Evolutionary conservation across 37 sponge, comb jelly and placozoan genomes (phyloP).

Genomic region (Oscarella lobularis): DNA sequence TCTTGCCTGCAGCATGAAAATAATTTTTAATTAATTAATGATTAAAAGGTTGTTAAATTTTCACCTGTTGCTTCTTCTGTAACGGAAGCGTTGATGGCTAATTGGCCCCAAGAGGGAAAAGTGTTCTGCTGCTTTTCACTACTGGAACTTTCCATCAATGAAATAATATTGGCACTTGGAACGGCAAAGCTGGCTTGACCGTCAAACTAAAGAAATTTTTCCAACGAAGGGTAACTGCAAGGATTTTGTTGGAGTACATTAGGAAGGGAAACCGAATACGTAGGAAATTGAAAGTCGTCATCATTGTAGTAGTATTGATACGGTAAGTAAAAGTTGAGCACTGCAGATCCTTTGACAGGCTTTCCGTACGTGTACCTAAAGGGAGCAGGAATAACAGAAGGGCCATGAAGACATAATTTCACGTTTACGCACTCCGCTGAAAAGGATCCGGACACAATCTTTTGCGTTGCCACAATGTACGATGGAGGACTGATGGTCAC

Average conservation of each 20-base stretch:
- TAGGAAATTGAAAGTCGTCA: no score
- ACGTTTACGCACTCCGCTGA: not conserved
- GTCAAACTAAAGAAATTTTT: not conserved
- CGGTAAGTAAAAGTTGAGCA: conserved; percentile 1
- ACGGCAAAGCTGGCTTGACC: not conserved
- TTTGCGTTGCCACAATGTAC: not conserved
- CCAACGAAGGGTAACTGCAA: no score
- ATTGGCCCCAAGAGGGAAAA: not conserved
- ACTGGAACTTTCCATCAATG: not conserved
- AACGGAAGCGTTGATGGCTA: not conserved
- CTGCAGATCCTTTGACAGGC: conserved; percentile 6
- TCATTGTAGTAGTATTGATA: not conserved
- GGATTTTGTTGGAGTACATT: no score
- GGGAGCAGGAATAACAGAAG: no score
- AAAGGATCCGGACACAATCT: not conserved
- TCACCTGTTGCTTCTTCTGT: not conserved
- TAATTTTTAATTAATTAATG: not conserved
- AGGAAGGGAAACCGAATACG: no score
- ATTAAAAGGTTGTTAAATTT: not conserved
- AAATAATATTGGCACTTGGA: not conserved
- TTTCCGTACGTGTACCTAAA: conserved; percentile 12
- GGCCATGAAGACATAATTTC: no score
- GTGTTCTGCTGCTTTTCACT: no score
- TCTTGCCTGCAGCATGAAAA: not conserved
- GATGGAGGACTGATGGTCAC: conserved; percentile 1